Evolutionary conservation across 2,113 vertebrate genomes (phyloP).

Genomic region (Pseudorhombus dupliciocellatus): DNA sequence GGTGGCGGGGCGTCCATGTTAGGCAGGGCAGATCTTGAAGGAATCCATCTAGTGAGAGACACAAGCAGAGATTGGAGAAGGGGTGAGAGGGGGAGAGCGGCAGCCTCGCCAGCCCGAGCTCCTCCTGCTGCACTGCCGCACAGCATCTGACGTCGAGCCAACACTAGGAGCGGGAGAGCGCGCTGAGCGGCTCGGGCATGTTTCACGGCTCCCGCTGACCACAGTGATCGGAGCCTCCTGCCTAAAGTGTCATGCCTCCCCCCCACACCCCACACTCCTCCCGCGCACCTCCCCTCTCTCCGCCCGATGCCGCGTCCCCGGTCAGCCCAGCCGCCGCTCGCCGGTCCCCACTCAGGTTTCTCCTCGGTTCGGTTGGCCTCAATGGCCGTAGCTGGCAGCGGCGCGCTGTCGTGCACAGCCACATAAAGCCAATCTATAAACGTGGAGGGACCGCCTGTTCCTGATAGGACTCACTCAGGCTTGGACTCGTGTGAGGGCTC

Average conservation of each 20-base stretch:
- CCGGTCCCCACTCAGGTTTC: slow-evolving; percentile 57
- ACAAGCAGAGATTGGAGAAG: slow-evolving; percentile 53
- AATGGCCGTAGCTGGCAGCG: slow-evolving; percentile 23
- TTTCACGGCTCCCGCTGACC: slow-evolving; percentile 71
- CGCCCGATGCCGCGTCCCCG: slow-evolving; percentile 18
- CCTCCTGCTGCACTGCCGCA: slow-evolving; percentile 94
- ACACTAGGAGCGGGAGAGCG: slow-evolving; percentile 74
- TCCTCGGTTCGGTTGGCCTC: slow-evolving; percentile 51
- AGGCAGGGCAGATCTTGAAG: slow-evolving; percentile 86
- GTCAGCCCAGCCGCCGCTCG: slow-evolving; percentile 14
- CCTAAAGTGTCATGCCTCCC: slow-evolving; percentile 69
- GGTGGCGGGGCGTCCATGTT: slow-evolving; percentile 90
- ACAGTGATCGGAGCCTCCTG: slow-evolving; percentile 74
- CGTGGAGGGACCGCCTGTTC: slow-evolving; percentile 71
- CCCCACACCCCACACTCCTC: slow-evolving; percentile 13
- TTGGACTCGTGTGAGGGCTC: slow-evolving; percentile 55
- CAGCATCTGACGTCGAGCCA: slow-evolving; percentile 92
- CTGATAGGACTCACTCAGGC: slow-evolving; percentile 72
- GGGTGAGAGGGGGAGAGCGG: slow-evolving; percentile 57
- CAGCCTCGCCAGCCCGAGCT: slow-evolving; percentile 75
- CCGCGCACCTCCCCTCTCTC: not conserved
- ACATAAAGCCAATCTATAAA: slow-evolving; percentile 71
- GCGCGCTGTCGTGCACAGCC: slow-evolving; percentile 36
- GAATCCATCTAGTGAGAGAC: slow-evolving; percentile 89
- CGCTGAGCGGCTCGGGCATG: slow-evolving; percentile 60